phyloP scores from a whole-genome alignment of 2,113 vertebrate genomes.

The Pogona vitticeps region DNA sequence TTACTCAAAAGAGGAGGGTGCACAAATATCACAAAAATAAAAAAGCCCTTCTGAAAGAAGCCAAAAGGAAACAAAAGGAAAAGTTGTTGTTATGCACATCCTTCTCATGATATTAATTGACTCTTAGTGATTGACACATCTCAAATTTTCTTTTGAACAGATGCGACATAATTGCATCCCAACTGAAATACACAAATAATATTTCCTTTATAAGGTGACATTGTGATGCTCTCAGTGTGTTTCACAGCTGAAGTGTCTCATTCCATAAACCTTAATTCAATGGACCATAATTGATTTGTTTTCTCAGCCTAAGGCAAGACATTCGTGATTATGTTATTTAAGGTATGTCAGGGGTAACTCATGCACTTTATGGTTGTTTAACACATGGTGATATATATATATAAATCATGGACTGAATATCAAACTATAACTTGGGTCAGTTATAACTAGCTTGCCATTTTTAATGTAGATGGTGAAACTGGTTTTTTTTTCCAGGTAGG shows the following conservation, averaged over 20 bases:
- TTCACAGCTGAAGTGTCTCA: constrained; percentile 11
- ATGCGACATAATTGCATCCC: background rate
- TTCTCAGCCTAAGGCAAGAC: background rate
- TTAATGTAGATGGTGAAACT: background rate
- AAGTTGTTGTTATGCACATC: no score
- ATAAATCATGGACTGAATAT: background rate
- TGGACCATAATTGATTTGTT: background rate
- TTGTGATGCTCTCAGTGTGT: background rate
- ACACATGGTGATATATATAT: background rate
- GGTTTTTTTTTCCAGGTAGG: background rate
- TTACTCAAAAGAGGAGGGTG: no score
- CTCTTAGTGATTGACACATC: background rate
- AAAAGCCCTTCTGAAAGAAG: no score
- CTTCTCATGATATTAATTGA: no score
- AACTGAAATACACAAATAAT: constrained; percentile 9
- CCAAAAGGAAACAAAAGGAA: no score
- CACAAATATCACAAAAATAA: no score
- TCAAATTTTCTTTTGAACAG: constrained; percentile 17
- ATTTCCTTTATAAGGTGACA: constrained; percentile 20
- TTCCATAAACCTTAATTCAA: background rate
- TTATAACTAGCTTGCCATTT: background rate
- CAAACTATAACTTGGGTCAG: background rate
- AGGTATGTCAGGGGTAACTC: background rate
- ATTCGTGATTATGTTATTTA: background rate
- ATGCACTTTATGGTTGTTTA: background rate